These are phyloP conservation scores for Rhorus exstirpatorius DNA, from an alignment of 2,888 invertebrate genomes.

Conservation along the genomic window DNA sequence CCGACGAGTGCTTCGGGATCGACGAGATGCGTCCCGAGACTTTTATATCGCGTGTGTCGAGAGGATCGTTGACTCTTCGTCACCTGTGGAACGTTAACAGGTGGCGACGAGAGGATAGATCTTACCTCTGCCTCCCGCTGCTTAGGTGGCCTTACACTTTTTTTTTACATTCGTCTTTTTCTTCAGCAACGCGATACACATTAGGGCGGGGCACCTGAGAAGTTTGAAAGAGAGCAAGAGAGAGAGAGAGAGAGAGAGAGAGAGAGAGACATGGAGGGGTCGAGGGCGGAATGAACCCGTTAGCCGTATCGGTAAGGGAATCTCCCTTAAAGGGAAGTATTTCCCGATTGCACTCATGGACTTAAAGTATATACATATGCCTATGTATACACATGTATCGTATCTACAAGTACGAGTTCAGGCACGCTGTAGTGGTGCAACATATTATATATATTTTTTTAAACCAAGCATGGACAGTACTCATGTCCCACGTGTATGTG, in stretches of 20 bases:
- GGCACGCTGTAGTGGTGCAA: background rate
- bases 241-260: background rate
- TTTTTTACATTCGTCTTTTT: conserved; percentile 26
- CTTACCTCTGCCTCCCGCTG: conserved; percentile 40
- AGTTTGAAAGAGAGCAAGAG: conserved; percentile 10
- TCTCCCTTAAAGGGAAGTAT: conserved; percentile 79
- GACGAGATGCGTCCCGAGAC: conserved; percentile 24
- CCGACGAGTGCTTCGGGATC: conserved; percentile 50
- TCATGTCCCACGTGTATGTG: conserved; percentile 4
- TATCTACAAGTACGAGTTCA: background rate
- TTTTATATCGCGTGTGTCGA: conserved; percentile 27
- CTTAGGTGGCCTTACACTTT: conserved; percentile 42
- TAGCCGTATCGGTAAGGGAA: conserved; percentile 78
- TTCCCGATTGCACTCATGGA: conserved; percentile 35
- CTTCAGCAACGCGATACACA: background rate
- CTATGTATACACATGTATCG: conserved; percentile 10
- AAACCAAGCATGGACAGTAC: conserved; percentile 13
- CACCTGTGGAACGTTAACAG: conserved; percentile 56
- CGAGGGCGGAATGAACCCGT: conserved; percentile 79
- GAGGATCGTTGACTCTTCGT: conserved; percentile 61
- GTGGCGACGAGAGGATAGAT: conserved; percentile 47
- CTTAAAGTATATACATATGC: background rate
- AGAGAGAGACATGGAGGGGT: conserved; percentile 38
- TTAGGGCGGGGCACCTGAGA: conserved; percentile 44
- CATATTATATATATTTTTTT: background rate